phyloP scores from a whole-genome alignment of 2,113 vertebrate genomes.

The Phylloscopus trochilus region DNA sequence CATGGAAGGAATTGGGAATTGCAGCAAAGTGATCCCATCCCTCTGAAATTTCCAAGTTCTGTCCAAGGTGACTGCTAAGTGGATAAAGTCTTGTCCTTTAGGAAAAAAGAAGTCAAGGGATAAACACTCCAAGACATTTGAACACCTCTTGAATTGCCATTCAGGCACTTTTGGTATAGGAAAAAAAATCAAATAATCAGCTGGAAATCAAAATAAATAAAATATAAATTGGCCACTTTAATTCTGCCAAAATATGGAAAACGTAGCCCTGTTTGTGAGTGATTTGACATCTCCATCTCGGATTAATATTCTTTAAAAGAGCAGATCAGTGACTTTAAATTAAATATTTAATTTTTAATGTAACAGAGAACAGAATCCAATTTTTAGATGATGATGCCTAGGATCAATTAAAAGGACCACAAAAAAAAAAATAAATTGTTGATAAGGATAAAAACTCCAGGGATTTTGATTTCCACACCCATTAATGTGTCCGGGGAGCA shows the following conservation, averaged over 20 bases:
- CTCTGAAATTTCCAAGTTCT: not conserved
- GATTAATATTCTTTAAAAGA: not conserved
- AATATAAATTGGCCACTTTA: not conserved
- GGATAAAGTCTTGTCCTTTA: not conserved
- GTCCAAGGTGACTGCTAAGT: not conserved
- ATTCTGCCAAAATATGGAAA: not conserved
- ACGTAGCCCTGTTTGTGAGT: not conserved
- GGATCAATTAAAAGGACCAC: not conserved
- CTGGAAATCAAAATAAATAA: not conserved
- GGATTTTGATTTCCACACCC: not conserved
- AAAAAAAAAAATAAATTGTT: too few relatives aligned
- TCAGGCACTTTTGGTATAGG: not conserved
- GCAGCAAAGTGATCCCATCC: not conserved
- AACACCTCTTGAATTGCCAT: not conserved
- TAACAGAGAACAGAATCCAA: accelerated
- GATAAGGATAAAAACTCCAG: not conserved
- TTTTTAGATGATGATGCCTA: not conserved
- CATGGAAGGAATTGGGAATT: not conserved
- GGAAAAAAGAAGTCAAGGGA: not conserved
- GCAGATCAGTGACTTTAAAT: not conserved
- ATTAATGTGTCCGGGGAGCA: too few relatives aligned
- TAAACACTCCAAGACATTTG: not conserved
- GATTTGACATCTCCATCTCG: not conserved
- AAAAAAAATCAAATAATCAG: not conserved
- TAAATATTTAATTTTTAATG: not conserved